phyloP scores from a whole-genome alignment of 1,140 invertebrate genomes.

The Drosophila setifemur region DNA sequence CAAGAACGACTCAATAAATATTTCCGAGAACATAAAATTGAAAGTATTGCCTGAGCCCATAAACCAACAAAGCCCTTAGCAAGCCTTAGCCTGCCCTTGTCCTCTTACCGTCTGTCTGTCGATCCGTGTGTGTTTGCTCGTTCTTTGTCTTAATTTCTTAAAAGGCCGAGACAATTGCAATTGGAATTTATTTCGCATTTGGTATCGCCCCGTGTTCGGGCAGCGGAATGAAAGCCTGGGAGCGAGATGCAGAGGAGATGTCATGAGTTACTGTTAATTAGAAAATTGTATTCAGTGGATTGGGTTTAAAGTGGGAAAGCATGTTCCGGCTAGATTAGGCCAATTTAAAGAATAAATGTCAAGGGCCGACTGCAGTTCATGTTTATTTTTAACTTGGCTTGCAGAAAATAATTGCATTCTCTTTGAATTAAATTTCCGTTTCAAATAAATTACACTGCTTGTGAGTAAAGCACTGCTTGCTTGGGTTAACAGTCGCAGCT shows the following conservation, averaged over 20 bases:
- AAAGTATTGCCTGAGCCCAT: slow-evolving; percentile 43
- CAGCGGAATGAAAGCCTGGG: neutral
- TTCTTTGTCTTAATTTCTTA: slow-evolving; percentile 36
- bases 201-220: slow-evolving; percentile 4
- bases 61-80: slow-evolving; percentile 21
- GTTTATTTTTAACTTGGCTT: slow-evolving; percentile 1
- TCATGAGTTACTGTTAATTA: slow-evolving; percentile 69
- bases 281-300: slow-evolving; percentile 53
- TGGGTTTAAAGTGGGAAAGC: slow-evolving; percentile 7
- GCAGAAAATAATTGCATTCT: neutral
- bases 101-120: neutral
- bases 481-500: no score
- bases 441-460: neutral
- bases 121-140: slow-evolving; percentile 9
- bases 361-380: neutral
- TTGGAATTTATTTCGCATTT: slow-evolving; percentile 52
- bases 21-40: slow-evolving; percentile 54
- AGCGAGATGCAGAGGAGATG: neutral
- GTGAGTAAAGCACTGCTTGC: no score
- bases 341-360: slow-evolving; percentile 1
- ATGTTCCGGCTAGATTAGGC: neutral
- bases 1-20: slow-evolving; percentile 46
- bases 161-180: slow-evolving; percentile 62
- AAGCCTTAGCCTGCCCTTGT: neutral
- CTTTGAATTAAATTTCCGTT: neutral